Conservation (phyloP, 2,797 vertebrate species). For the Pipistrellus pygmaeus region DNA sequence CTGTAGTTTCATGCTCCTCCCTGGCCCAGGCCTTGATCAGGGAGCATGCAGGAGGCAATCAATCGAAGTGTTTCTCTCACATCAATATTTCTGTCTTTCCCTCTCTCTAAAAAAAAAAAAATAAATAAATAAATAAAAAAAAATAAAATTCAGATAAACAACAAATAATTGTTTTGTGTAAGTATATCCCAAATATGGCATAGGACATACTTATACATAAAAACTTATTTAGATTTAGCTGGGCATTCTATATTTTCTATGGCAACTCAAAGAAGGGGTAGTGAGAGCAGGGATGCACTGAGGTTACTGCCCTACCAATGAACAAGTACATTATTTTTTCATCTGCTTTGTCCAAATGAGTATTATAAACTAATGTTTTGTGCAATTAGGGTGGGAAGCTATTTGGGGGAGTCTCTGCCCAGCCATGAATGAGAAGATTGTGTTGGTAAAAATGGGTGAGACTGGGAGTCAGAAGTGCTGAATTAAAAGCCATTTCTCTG, state of each 20-base stretch:
- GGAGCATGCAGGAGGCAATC: no score
- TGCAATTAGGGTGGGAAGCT: not conserved
- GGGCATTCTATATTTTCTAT: not conserved
- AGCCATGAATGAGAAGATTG: not conserved
- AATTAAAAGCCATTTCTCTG: not conserved
- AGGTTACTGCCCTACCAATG: not conserved
- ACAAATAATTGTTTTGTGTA: not conserved
- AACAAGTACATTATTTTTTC: not conserved
- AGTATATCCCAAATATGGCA: not conserved
- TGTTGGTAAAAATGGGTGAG: not conserved
- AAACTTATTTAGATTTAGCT: not conserved
- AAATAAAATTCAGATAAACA: slow-evolving; percentile 15
- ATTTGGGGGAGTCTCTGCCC: not conserved
- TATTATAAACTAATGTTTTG: not conserved
- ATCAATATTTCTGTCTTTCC: no score
- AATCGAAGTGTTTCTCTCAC: no score
- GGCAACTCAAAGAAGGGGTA: not conserved
- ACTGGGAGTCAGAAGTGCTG: not conserved
- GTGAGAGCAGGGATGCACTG: no score
- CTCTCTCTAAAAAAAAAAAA: not conserved
- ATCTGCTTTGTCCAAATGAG: not conserved
- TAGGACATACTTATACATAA: not conserved
- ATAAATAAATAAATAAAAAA: not conserved
- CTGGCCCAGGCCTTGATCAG: no score
- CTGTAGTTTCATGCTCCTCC: no score